Base-by-base conservation (phyloP, 2,888 invertebrate species). In the Smittia aterrima region DNA sequence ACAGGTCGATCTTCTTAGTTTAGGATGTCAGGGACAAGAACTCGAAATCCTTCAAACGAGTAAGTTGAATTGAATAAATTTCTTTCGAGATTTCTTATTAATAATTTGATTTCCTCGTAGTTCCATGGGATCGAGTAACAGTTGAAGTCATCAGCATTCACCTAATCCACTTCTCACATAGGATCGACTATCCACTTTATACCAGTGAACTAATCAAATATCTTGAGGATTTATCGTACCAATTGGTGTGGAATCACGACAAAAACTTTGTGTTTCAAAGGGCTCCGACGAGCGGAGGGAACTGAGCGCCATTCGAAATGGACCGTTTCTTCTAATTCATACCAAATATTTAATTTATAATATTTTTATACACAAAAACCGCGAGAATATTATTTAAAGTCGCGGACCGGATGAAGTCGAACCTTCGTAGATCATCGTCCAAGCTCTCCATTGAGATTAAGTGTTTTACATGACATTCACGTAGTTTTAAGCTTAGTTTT, bases 1-100 rank as follows among this genome's bases (percentile, higher is more conserved):
- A 7, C 84, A 83, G 47, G 86, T 92, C 24, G 88, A 91, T 82
- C 89, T 90, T 80, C 84, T 93, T 77, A 88, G 90, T 79, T 84
- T 94, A 76, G 83, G 83, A 68, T 82, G 82, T 75, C 81, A 82
- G 77, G 83, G 83, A 77, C 82, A 83, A 78, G 83, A 83, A 78
- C 25, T 74, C 25, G 74, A 74, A 20, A 74, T 74, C 24, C 47
- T 74, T 20, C 74, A 74, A 22, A 74, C 74, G 6, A 72, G 70
- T 71, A 54, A 71, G 70, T 54, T 70, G 20, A 2, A 22, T 22
- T 67, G 66, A n/a, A 32, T 66, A 18, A 22, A 47, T 41, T 32
- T 27, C 16, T 67, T 16, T 20, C 40, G 18, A 18, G n/a, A 47
- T 47, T 47, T 2, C 47, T 47, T 47, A n/a, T 20, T 18, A 67